Conservation (phyloP, 2,888 invertebrate genomes). For the Muscina levida region DNA sequence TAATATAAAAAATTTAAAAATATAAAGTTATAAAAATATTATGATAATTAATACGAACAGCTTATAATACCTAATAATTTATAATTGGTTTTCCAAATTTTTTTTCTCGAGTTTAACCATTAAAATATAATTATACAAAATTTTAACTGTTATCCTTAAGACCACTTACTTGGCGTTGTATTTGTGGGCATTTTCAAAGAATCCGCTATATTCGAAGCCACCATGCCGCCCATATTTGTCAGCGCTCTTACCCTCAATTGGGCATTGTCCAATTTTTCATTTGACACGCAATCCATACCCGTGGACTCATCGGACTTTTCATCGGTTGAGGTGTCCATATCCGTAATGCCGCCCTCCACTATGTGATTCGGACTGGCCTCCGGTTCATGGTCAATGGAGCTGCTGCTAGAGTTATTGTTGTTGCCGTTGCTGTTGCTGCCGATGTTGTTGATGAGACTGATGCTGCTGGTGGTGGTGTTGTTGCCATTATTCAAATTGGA, state of each 20-base stretch:
- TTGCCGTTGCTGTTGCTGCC: constrained; percentile 70
- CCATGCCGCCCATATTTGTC: constrained; percentile 44
- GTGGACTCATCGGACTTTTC: constrained; percentile 77
- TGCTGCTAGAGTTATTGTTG: constrained; percentile 65
- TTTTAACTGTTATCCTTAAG: no score
- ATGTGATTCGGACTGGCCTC: constrained; percentile 75
- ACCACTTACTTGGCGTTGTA: constrained; percentile 67
- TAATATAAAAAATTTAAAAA: no score
- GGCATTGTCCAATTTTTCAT: constrained; percentile 72
- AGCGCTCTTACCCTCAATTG: constrained; percentile 62
- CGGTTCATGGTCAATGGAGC: constrained; percentile 76
- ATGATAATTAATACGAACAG: no score
- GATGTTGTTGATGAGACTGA: background rate
- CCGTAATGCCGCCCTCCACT: constrained; percentile 73
- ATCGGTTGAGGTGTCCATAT: constrained; percentile 78
- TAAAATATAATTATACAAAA: no score
- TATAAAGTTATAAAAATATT: no score
- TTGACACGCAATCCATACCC: constrained; percentile 76
- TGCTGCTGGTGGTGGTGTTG: constrained; percentile 70
- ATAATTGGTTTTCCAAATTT: no score
- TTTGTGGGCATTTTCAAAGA: constrained; percentile 47
- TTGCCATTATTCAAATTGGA: constrained; percentile 74
- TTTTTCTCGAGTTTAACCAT: no score
- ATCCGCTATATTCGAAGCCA: constrained; percentile 41
- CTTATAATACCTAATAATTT: no score